phyloP scores from a whole-genome alignment of 1,140 invertebrate genomes.

The Pissodes strobi region DNA sequence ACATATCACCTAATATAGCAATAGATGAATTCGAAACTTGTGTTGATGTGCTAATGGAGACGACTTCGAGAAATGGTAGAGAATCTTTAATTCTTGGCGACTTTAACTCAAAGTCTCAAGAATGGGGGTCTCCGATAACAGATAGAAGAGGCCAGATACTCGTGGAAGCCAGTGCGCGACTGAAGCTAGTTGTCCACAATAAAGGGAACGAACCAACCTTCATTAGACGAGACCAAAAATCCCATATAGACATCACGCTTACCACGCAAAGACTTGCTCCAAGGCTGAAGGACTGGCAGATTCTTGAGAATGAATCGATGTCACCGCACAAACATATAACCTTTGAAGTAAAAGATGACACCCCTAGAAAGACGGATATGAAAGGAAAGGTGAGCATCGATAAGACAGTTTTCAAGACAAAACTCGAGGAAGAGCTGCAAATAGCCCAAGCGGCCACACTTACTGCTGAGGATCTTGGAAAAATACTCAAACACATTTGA shows the following conservation, averaged over 20 bases:
- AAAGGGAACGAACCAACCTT: no score
- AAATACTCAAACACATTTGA: no score
- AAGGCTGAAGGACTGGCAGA: no score
- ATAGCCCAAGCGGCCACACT: not conserved
- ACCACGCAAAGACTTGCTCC: no score
- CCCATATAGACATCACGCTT: no score
- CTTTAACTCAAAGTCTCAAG: constrained; percentile 2
- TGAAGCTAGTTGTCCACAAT: not conserved
- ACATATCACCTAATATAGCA: constrained; percentile 14
- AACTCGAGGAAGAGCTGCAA: no score
- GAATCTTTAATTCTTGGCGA: not conserved
- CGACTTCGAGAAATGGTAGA: not conserved
- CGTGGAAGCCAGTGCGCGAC: not conserved
- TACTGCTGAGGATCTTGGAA: not conserved
- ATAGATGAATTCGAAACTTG: not conserved
- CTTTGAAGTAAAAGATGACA: no score
- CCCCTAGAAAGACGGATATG: no score
- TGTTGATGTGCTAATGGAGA: not conserved
- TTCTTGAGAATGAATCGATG: no score
- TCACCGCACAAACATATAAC: no score
- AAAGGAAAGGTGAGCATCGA: not conserved
- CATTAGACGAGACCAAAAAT: no score
- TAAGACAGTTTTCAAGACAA: no score
- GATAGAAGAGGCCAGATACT: not conserved
- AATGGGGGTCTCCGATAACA: not conserved